A percentile compares a stretch with the other conserved stretches of the same genome.
These are phyloP conservation scores for Pitta sordida DNA, from an alignment of 2,113 vertebrate species.

Conservation along the genomic window DNA sequence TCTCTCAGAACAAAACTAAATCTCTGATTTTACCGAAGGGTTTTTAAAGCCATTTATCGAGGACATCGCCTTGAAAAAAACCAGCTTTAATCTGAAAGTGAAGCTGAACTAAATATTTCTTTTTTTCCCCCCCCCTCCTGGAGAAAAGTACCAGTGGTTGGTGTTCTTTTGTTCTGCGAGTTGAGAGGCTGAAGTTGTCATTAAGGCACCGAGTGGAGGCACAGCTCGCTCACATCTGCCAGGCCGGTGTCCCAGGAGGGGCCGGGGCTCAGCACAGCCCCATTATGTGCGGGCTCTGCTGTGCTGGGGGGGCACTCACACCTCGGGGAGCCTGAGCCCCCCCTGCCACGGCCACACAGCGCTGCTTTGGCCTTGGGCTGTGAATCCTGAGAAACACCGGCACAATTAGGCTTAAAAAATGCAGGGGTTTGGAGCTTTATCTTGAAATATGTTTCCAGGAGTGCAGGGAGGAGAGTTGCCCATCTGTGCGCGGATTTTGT, in stretches of 20 bases:
- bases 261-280: conserved; percentile 75
- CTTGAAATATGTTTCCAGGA: conserved; percentile 73
- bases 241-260: conserved; percentile 76
- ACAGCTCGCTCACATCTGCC: conserved; percentile 81
- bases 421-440: conserved; percentile 78
- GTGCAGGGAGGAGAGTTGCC: conserved; percentile 71
- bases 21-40: background rate
- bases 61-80: conserved; percentile 54
- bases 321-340: conserved; percentile 78
- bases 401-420: conserved; percentile 84
- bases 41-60: background rate
- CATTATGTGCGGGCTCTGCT: conserved; percentile 76
- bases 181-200: conserved; percentile 79
- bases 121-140: background rate
- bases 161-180: conserved; percentile 74
- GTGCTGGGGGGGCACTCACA: conserved; percentile 70
- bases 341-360: too few species aligned
- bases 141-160: conserved; percentile 45
- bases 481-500: conserved; percentile 77
- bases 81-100: too few species aligned
- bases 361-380: conserved; percentile 81
- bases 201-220: conserved; percentile 77
- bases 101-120: too few species aligned
- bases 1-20: background rate
- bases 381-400: conserved; percentile 76